Conservation (phyloP, 92 coral and sea anemone species). For the Palythoa heliodiscus region DNA sequence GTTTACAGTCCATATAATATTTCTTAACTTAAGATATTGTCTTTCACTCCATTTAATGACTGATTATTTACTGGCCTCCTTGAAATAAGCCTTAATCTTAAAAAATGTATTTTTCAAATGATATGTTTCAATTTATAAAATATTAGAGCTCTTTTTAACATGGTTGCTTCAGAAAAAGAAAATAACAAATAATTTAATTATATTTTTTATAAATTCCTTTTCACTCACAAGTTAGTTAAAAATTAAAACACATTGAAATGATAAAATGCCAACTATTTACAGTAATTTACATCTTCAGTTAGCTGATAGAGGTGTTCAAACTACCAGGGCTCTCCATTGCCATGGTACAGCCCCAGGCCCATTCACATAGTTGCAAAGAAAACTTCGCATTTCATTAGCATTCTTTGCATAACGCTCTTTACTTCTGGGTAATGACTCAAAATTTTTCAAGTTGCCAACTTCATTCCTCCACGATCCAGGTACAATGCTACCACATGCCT, state of each 20-base stretch:
- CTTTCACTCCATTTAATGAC: not conserved
- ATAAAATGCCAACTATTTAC: not conserved
- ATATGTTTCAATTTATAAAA: not conserved
- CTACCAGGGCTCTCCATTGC: slow-evolving; percentile 55
- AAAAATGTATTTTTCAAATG: not conserved
- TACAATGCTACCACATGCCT: not conserved
- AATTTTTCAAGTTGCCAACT: not conserved
- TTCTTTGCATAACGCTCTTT: slow-evolving; percentile 58
- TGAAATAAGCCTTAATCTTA: not conserved
- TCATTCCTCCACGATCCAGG: not conserved
- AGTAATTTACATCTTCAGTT: not conserved
- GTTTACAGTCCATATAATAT: not conserved
- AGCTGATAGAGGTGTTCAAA: not conserved
- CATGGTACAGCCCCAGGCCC: slow-evolving; percentile 72
- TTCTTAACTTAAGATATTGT: not conserved
- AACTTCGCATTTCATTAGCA: slow-evolving; percentile 61
- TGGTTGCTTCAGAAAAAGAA: not conserved
- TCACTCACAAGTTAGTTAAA: not conserved
- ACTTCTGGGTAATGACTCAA: not conserved
- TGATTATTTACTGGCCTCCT: not conserved
- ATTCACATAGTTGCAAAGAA: slow-evolving; percentile 57
- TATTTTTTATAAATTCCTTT: not conserved
- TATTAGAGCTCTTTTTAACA: not conserved
- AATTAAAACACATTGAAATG: not conserved
- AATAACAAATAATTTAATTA: too few relatives aligned